These are phyloP conservation scores for Caenorhabditis afra DNA, from an alignment of 2,888 invertebrate species.

Conservation along the genomic window DNA sequence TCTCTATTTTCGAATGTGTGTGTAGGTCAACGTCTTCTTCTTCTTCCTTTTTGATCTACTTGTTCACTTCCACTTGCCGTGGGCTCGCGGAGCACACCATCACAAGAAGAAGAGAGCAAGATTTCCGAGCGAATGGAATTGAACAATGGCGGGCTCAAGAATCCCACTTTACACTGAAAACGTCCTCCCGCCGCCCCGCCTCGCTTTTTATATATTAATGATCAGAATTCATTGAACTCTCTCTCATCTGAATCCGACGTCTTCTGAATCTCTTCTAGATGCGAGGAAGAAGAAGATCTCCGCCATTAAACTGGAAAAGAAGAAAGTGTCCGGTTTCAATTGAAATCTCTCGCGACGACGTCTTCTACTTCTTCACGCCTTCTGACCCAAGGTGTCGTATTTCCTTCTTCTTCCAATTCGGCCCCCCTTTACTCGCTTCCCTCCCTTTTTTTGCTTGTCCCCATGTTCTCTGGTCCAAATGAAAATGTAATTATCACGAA, in stretches of 20 bases:
- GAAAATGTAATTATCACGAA: too few relatives aligned
- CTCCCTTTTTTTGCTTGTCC: conserved; percentile 11
- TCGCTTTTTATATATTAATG: conserved; percentile 48
- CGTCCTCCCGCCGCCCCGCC: too few relatives aligned
- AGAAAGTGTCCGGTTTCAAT: too few relatives aligned
- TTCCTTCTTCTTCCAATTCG: too few relatives aligned
- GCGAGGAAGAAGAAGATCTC: too few relatives aligned
- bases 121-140: conserved; percentile 45
- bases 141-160: conserved; percentile 31
- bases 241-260: too few relatives aligned
- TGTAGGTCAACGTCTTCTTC: not conserved
- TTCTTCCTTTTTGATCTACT: not conserved
- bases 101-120: conserved; percentile 1
- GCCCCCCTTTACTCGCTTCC: not conserved
- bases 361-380: too few relatives aligned
- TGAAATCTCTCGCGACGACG: too few relatives aligned
- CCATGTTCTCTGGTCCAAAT: not conserved
- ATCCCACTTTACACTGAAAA: conserved; percentile 4
- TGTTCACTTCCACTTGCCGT: not conserved
- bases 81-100: not conserved
- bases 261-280: too few relatives aligned
- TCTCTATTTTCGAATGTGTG: not conserved
- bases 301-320: too few relatives aligned
- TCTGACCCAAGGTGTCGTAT: too few relatives aligned
- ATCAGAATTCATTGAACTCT: conserved; percentile 11